A percentile compares a stretch with the other conserved stretches of the same genome.
phyloP scores from a whole-genome alignment of 2,888 invertebrate genomes.

The Calameuta idolon region DNA sequence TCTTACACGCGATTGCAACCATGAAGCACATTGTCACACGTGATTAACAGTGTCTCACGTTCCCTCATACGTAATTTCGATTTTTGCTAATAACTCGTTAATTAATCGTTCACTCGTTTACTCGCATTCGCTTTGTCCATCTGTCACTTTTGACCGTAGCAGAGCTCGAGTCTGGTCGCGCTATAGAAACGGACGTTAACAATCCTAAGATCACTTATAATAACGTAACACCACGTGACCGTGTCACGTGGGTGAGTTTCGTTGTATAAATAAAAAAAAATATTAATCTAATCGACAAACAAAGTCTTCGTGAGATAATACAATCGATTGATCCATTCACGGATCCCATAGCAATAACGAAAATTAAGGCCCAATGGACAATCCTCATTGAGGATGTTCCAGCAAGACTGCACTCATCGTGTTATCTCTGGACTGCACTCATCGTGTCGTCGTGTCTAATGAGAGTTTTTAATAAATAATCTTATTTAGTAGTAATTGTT shows the following conservation, averaged over 20 bases:
- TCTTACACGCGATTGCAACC: not conserved
- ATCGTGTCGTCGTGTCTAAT: not conserved
- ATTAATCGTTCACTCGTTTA: not conserved
- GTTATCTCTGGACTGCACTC: not conserved
- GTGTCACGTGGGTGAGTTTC: not conserved
- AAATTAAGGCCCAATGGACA: slow-evolving; percentile 17
- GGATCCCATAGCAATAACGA: slow-evolving; percentile 33
- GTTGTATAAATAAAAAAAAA: not conserved
- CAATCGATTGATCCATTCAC: slow-evolving; percentile 9
- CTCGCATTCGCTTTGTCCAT: not conserved
- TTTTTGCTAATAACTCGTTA: not conserved
- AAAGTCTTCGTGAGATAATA: not conserved
- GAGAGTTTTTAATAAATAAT: not conserved
- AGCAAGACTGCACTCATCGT: not conserved
- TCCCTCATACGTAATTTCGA: not conserved
- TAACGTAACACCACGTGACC: not conserved
- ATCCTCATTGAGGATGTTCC: not conserved
- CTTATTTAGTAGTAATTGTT: slow-evolving; percentile 24
- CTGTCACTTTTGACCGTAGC: not conserved
- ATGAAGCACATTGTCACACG: not conserved
- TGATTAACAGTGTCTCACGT: not conserved
- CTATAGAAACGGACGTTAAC: not conserved
- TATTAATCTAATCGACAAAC: not conserved
- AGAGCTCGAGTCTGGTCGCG: not conserved
- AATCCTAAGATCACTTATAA: not conserved